Evolutionary conservation across 2,888 invertebrate genomes (phyloP), one percentile per base, ranked within the genome.

Genomic region (Himalopsyche japonica): DNA sequence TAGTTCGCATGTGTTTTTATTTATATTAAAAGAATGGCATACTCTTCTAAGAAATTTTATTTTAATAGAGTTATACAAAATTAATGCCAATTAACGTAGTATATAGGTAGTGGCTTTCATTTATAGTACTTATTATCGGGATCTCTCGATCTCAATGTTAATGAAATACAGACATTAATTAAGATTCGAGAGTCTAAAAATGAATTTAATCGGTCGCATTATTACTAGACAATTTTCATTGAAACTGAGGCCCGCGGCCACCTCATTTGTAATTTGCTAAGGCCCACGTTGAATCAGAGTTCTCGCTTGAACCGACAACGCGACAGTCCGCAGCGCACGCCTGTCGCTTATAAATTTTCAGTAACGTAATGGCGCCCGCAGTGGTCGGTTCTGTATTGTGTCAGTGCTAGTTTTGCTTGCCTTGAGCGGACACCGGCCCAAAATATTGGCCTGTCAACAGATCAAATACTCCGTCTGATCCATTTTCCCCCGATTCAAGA

Each of bases 371-470:
- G 92, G 92, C 92, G 92, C 90, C 91, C 89, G 90, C 90, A 89
- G 89, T 90, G 89, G 89, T 88, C 88, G 90, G 92, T 91, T 83
- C 83, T 85, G 79, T 79, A 88, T 91, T 90, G 91, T 90, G 92
- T 91, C 91, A 91, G 90, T 91, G 91, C 64, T 92, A 91, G 90
- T 89, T 89, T 89, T 79, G 79, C 89, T 89, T 89, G 91, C 90
- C 91, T 92, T 92, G 92, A 92, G 92, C 92, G 92, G 92, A 92
- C 92, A 92, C 92, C 92, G 92, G 92, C 92, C 92, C 92, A 92
- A 92, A 92, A 92, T 92, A 92, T 92, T 92, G 92, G 92, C 91
- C 92, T 91, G 92, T 92, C 91, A 90, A 90, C 89, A 89, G 90
- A 90, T 91, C 91, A 91, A 92, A 91, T 92, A 80, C 81, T 47